Evolutionary conservation across 2,888 invertebrate genomes (phyloP).

Genomic region (Synergus laeviventris): DNA sequence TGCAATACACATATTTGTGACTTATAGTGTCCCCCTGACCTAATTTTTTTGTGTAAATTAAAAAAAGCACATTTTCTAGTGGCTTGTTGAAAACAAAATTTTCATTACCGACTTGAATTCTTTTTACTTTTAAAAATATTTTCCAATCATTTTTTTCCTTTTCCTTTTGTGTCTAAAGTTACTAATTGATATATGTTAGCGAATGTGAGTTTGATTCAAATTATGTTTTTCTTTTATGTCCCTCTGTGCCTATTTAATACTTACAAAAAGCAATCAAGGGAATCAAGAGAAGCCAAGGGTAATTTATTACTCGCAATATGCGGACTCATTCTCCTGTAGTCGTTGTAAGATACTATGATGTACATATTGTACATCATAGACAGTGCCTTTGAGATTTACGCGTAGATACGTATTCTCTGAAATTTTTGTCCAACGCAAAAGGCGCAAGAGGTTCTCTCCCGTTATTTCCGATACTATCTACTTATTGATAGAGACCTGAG

Average conservation of each 20-base stretch:
- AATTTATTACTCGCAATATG: conserved; percentile 41
- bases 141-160: neutral
- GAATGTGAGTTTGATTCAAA: neutral
- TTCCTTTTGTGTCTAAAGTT: neutral
- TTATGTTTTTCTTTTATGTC: neutral
- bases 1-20: no score
- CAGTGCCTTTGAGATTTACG: conserved; percentile 44
- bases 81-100: neutral
- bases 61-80: no score
- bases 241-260: neutral
- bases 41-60: no score
- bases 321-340: conserved; percentile 40
- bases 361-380: conserved; percentile 26
- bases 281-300: conserved; percentile 22
- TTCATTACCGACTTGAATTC: neutral
- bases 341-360: conserved; percentile 28
- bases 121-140: neutral
- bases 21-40: no score
- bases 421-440: conserved; percentile 37
- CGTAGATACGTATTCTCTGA: conserved; percentile 38
- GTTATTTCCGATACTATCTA: conserved; percentile 52
- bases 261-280: conserved; percentile 8
- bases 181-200: conserved; percentile 28
- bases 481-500: conserved; percentile 49
- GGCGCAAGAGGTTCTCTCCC: conserved; percentile 48